Base-by-base conservation (phyloP, 2,888 invertebrate species). In the Aplocera efformata region DNA sequence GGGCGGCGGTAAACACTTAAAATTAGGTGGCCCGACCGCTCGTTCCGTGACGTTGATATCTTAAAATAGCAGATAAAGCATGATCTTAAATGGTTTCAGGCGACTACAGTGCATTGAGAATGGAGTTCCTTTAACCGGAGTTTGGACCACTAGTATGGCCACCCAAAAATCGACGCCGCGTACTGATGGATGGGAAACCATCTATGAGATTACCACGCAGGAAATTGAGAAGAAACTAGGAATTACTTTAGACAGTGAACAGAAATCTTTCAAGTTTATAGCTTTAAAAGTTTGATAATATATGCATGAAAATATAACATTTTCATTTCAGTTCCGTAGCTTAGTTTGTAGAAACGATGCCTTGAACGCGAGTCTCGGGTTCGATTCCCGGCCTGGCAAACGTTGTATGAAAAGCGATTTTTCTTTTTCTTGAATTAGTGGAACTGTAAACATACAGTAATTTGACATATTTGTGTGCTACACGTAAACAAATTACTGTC, bases 101-200 rank as follows among this genome's bases (percentile, higher is more conserved):
- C 51, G 60, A 3, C n/a, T 54, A 2, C 34, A 69, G 8, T 69
- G 71, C 32, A 60, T 59, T 13, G 64, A 63, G 7, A 33, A 63
- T 1, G 55, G 56, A 13, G 46, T 74, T 1, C 57, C 63, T 0
- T 39, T 69, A 40, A 58, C 64, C 0, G 55, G 52, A 25, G 65
- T 62, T 0, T 66, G 65, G 60, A 57, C 63, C 58, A 59, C 60
- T 1, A 49, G 63, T 6, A 32, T 44, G 6, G 64, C 60, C 1
- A 54, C 63, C 0, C 70, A 67, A 38, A 61, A 49, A 10, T 62
- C 64, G 1, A 65, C 69, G 0, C 50, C 52, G 7, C 53, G 49
- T 4, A 60, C 56, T 23, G 58, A 58, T 23, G 58, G 60, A 1
- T 72, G 67, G 67, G 55, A 63, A 3, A 26, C 31, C 1, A 26